These are phyloP conservation scores for Steinernema khuongi DNA, from an alignment of 1,140 invertebrate species.

Conservation along the genomic window DNA sequence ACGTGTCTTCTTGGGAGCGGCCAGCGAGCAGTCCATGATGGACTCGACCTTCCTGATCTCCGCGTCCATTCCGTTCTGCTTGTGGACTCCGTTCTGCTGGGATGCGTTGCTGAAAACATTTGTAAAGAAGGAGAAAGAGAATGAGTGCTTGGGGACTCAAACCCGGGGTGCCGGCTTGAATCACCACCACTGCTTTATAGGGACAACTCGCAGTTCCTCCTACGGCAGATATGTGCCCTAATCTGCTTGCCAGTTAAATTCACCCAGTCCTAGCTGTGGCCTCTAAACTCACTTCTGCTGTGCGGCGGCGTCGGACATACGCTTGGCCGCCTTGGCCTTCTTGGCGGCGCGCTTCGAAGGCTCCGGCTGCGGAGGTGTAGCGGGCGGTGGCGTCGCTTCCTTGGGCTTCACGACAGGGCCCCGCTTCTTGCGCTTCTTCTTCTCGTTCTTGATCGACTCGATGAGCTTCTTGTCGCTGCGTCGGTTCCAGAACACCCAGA, in stretches of 20 bases:
- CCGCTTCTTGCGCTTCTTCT: neutral
- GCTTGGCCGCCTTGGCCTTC: neutral
- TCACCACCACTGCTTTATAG: too few relatives aligned
- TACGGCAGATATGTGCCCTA: too few relatives aligned
- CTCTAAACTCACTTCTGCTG: neutral
- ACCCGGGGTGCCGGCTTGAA: too few relatives aligned
- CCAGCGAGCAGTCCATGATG: neutral
- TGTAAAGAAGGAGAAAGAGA: too few relatives aligned
- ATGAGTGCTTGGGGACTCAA: too few relatives aligned
- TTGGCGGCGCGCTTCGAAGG: neutral
- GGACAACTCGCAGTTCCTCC: too few relatives aligned
- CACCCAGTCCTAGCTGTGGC: neutral
- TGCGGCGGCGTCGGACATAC: neutral
- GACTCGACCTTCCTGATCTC: neutral
- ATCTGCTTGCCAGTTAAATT: too few relatives aligned
- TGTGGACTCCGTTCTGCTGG: neutral
- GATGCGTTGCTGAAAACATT: neutral
- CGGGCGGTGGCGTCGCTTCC: neutral
- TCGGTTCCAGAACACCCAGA: neutral
- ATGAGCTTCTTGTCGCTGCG: neutral
- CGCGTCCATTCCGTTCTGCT: neutral
- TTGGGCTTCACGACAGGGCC: neutral
- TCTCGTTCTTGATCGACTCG: neutral
- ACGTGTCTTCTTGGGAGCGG: neutral
- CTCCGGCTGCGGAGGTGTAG: neutral